Evolutionary conservation across 2,113 vertebrate genomes (phyloP), one percentile per base, ranked within the genome.

Genomic region (Hymenochirus boettgeri): DNA sequence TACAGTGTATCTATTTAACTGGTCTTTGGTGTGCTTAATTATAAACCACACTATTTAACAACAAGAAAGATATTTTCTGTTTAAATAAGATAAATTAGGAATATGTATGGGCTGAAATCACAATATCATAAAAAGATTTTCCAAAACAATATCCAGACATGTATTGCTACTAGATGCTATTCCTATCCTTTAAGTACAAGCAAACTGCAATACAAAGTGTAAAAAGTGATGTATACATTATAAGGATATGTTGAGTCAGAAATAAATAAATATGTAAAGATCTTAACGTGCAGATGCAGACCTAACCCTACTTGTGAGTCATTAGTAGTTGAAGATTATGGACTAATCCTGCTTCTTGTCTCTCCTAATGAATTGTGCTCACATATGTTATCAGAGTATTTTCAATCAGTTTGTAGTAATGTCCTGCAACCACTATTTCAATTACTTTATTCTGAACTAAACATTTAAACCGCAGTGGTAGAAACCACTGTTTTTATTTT

Each of bases 261-360:
- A 62, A 18, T 31, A 37, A 37, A 31, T 47, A 21, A 42, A 46
- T 52, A 11, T 57, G n/a, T 39, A 47, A 58, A 19, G 45, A 37
- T 25, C 31, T 33, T 56, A 19, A 21, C 8, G 12, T 58, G 64
- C 55, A 66, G 29, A 48, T 13, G 24, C 22, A 57, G 18, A 48
- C 46, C 24, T 52, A n/a, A 37, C 64, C 56, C 55, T 52, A n/a
- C 23, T 39, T 51, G 62, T 35, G 47, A 59, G 64, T 67, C 56
- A 67, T 67, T 59, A 66, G 46, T 51, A 42, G 35, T 37, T 25
- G 18, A 46, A 67, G 64, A 59, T 67, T 67, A 67, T 39, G 12
- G 48, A 56, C 56, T 67, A 58, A 59, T 48, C 64, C 57, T 29
- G 29, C 19, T 65, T 39, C 29, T 65, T 15, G 57, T 54, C 18